phyloP scores from a whole-genome alignment of 2,797 vertebrate genomes.

The Myotis daubentonii region DNA sequence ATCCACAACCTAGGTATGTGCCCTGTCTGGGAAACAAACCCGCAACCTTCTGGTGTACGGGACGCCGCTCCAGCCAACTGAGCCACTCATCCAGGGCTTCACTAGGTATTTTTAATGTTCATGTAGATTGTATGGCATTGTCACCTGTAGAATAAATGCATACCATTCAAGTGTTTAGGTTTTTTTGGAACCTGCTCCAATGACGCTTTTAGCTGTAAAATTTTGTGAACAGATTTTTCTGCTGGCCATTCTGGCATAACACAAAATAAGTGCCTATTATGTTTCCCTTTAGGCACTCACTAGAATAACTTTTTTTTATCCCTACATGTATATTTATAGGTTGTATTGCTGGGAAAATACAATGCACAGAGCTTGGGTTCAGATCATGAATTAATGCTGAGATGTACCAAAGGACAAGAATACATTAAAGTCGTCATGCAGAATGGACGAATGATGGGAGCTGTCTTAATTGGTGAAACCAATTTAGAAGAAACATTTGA shows the following conservation, averaged over 20 bases:
- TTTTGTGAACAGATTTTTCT: conserved; percentile 8
- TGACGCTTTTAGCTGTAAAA: background rate
- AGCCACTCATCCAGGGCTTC: background rate
- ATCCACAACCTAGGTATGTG: background rate
- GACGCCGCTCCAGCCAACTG: background rate
- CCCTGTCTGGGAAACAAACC: background rate
- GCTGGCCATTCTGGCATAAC: background rate
- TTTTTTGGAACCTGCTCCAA: background rate
- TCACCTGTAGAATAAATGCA: background rate
- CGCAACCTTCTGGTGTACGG: background rate
- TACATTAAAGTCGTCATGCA: conserved; percentile 95
- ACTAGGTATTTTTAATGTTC: background rate
- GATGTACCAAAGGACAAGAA: conserved; percentile 93
- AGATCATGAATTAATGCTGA: conserved; percentile 93
- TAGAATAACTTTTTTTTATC: background rate
- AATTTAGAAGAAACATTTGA: conserved; percentile 99
- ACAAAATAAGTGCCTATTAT: background rate
- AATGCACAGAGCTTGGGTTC: conserved; percentile 93
- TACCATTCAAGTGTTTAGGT: background rate
- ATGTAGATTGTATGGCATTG: background rate
- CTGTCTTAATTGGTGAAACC: conserved; percentile 94
- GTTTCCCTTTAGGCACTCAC: background rate
- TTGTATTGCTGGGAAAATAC: conserved; percentile 95
- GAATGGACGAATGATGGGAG: conserved; percentile 93
- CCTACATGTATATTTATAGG: conserved; percentile 85